Base-by-base conservation (phyloP, 2,888 invertebrate species). In the Archips xylosteana region DNA sequence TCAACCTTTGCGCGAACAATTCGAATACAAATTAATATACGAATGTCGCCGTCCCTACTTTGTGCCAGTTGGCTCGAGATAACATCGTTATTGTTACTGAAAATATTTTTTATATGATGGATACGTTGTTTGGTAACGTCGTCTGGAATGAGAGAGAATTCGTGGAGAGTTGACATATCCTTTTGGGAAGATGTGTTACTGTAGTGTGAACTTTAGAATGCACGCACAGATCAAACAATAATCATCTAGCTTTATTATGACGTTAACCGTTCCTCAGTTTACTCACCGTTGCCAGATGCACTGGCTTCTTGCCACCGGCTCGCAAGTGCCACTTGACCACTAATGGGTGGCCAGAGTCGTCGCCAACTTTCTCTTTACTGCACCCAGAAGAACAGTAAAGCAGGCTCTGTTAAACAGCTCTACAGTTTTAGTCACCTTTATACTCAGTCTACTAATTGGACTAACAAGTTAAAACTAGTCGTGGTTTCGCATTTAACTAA, bases 371-470 rank as follows among this genome's bases (percentile, higher is more conserved):
- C 13, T 12, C 45, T 4, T 62, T 6, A 62, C 62, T 62, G 62
- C 62, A 45, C 62, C 12, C 62, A 32, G 2, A 13, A 23, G 62
- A 23, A 23, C 13, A 23, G 5, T 62, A n/a, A 12, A 12, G 45
- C 0, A 39, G 1, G 36, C 4, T 45, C 4, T 45, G 23, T 45
- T 45, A 12, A 23, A 13, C 23, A 62, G 39, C 42, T 62, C 12
- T n/a, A 39, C 60, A 60, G 39, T 39, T 39, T 39, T 39, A 39
- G 5, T 39, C 61, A 62, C 62, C 62, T 9, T 34, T 62, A 13
- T 5, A n/a, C 36, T 54, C 6, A 54, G 49, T 49, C 36, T 15
- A 4, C 5, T 61, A 15, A 39, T 61, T 23, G 13, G 61, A 15
- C 8, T 9, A 42, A 39, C 15, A 5, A n/a, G 39, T 15, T 39